Base-by-base conservation (phyloP, 2,888 invertebrate species). In the Lasioglossum leucozonium region DNA sequence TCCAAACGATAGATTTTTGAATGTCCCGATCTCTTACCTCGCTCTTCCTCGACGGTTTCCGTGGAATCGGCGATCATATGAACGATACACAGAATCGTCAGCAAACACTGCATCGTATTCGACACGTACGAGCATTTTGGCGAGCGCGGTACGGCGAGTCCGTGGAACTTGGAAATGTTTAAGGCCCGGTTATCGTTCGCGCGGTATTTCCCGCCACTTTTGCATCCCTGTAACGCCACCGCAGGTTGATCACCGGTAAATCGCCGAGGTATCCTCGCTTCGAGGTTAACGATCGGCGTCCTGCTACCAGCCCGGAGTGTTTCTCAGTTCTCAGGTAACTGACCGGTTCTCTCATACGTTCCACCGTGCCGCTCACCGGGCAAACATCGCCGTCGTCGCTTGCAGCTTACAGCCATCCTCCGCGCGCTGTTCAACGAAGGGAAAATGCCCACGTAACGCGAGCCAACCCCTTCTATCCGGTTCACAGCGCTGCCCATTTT, bases 311-410 rank as follows among this genome's bases (percentile, higher is more conserved):
- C 51, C 47, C 78, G 65, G 74, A 82, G 79, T 77, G 79, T 81
- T 51, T 51, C 51, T 51, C 51, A 51, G 51, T 87, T 79, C 87
- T 75, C 86, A 30, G 86, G 86, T 87, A 87, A 87, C 87, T 87
- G 87, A 87, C 87, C 84, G 84, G 81, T 86, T 82, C 77, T 78
- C 75, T 55, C 58, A 16, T 30, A 34, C 71, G 55, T 72, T 87
- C 73, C 74, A 73, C 62, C 80, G 74, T 73, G 72, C 89, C 89
- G 42, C 58, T 89, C 85, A 89, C 89, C 83, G 88, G 79, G 79
- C 84, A 88, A 85, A 87, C 72, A 81, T 87, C 79, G 77, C 81
- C 58, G 82, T 77, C 58, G 69, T 77, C 58, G 69, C 77, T 73
- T 75, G 67, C 75, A 34, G 51, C 30, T 26, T 58, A 1, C 58